Evolutionary conservation across 2,113 vertebrate species (phyloP).

Genomic region (Chionis minor): DNA sequence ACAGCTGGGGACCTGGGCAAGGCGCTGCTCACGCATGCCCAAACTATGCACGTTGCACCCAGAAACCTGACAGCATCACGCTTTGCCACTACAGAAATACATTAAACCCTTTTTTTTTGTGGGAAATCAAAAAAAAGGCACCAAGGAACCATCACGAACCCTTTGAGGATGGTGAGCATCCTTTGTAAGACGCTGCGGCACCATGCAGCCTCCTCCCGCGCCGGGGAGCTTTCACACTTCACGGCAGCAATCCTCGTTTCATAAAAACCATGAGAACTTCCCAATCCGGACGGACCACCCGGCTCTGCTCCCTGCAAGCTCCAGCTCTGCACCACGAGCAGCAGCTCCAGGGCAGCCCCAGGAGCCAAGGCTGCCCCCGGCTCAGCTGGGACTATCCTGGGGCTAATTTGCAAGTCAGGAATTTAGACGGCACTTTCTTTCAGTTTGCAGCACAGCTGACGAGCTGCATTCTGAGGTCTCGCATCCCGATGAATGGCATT

Average conservation of each 20-base stretch:
- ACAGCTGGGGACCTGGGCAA: not conserved
- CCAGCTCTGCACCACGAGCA: not conserved
- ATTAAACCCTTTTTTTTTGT: not conserved
- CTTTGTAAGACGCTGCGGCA: not conserved
- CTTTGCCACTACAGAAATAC: not conserved
- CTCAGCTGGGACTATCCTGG: not conserved
- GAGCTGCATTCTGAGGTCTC: not conserved
- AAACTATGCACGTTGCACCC: not conserved
- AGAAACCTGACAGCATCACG: not conserved
- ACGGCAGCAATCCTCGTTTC: not conserved
- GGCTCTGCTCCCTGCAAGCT: not conserved
- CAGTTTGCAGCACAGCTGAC: not conserved
- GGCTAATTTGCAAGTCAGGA: not conserved
- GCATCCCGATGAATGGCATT: not conserved
- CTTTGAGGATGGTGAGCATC: not conserved
- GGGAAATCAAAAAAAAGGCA: not conserved
- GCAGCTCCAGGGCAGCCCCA: not conserved
- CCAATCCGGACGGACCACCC: not conserved
- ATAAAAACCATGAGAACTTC: not conserved
- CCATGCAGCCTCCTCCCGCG: not conserved
- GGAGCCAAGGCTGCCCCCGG: not conserved
- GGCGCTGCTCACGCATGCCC: accelerated
- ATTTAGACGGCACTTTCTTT: not conserved
- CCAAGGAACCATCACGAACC: accelerated
- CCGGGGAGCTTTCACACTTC: not conserved